Evolutionary conservation across 2,888 invertebrate genomes (phyloP).

Genomic region (Argyresthia goedartella): DNA sequence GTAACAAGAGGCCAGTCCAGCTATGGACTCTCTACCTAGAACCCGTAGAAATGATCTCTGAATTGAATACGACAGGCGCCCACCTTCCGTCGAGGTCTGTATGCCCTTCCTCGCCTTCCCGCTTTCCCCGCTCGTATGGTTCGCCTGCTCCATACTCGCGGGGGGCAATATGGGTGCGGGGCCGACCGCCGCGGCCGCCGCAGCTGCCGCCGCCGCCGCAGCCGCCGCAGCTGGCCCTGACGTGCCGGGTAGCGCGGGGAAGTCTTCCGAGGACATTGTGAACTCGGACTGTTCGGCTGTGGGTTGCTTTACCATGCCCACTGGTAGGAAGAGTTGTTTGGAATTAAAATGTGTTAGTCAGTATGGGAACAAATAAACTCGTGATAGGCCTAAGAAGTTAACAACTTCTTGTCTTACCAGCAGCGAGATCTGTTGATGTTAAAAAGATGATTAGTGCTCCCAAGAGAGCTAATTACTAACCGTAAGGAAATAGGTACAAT

Average conservation of each 20-base stretch:
- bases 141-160: neutral
- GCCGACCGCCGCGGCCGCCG: slow-evolving; percentile 10
- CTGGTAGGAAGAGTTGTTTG: slow-evolving; percentile 54
- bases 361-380: too few relatives aligned
- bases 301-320: slow-evolving; percentile 96
- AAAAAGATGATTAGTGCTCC: too few relatives aligned
- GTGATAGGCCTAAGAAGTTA: too few relatives aligned
- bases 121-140: slow-evolving; percentile 30
- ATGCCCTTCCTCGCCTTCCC: slow-evolving; percentile 84
- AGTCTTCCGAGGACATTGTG: slow-evolving; percentile 99
- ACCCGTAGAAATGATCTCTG: neutral
- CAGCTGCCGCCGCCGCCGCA: slow-evolving; percentile 17
- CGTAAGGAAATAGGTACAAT: too few relatives aligned
- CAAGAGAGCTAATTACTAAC: too few relatives aligned
- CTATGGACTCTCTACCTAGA: neutral
- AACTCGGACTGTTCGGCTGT: slow-evolving; percentile 93
- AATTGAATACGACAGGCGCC: slow-evolving; percentile 1
- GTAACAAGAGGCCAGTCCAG: neutral
- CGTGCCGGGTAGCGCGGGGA: slow-evolving; percentile 98
- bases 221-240: slow-evolving; percentile 73
- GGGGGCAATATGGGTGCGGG: neutral
- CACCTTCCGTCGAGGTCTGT: slow-evolving; percentile 95
- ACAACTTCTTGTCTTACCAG: too few relatives aligned
- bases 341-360: too few relatives aligned
- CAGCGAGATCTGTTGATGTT: too few relatives aligned